Evolutionary conservation across 1,140 invertebrate genomes (phyloP), one percentile per base, ranked within the genome.

Genomic region (Cydia pomonella): DNA sequence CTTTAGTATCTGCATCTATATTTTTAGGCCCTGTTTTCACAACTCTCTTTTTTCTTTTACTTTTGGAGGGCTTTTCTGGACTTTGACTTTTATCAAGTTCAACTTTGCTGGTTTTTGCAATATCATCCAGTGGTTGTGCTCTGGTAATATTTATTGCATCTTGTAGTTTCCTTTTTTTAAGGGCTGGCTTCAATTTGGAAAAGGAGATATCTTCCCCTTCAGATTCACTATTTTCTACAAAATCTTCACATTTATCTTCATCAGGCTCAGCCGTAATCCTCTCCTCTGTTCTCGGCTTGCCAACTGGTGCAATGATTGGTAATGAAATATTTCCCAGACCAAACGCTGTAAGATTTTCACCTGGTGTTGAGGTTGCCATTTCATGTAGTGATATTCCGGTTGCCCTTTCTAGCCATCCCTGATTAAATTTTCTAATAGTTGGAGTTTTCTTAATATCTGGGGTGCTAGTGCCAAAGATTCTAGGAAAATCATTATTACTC

Each of bases 141-240:
- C 76, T 72, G 76, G 73, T 41, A 10, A 63, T 80, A 21, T 72
- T 77, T 74, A 72, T 74, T 53, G 47, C 50, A 53, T 41, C n/a
- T 64, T 9, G 75, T 64, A 90, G 73, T 87, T 92, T 93, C 73
- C 87, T 85, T 84, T 92, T 93, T 80, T 93, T 93, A 38, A 94
- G 76, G 74, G 91, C 90, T 64, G 89, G 90, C 79, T 92, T 90
- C 41, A 90, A 80, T 80, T 91, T 93, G 79, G 82, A 79, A 74
- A 87, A 89, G 59, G 75, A 81, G 73, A 80, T 80, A 77, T 87
- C 80, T 80, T 95, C 94, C 69, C 94, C 94, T 83, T 96, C 95
- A 44, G 95, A 95, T 87, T 96, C 95, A 91, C 95, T 95, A 75
- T 94, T 95, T 84, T 93, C 95, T 66, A 96, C 93, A 91, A 94